Evolutionary conservation across 2,113 vertebrate species (phyloP).

Genomic region (Megaleporinus macrocephalus): DNA sequence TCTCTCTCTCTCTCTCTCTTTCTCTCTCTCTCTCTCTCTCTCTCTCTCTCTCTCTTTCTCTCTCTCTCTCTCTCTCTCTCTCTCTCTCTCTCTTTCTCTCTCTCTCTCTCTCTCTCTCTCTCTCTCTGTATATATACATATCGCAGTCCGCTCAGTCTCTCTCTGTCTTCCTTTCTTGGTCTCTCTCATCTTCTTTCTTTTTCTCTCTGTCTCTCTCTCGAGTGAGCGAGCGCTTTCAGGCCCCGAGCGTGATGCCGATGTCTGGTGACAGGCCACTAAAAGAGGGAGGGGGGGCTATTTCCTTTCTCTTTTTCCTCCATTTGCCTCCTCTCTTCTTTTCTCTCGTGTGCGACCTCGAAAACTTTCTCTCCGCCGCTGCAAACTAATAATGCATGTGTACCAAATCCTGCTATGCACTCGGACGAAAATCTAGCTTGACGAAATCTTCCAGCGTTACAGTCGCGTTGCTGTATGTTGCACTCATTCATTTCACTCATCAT

Average conservation of each 20-base stretch:
- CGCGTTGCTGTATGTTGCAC: not conserved
- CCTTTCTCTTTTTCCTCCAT: too few relatives aligned
- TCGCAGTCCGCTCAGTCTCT: too few relatives aligned
- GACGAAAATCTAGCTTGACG: too few relatives aligned
- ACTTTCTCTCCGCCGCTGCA: not conserved
- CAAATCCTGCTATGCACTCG: not conserved
- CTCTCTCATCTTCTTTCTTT: not conserved
- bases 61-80: not conserved
- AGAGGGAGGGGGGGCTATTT: not conserved
- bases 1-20: not conserved
- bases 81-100: not conserved
- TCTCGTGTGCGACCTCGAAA: not conserved
- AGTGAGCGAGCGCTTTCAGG: not conserved
- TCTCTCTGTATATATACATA: too few relatives aligned
- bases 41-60: not conserved
- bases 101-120: not conserved
- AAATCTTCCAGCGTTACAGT: too few relatives aligned
- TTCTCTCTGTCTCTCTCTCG: not conserved
- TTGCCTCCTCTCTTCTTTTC: not conserved
- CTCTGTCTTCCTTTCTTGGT: too few relatives aligned
- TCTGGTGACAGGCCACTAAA: not conserved
- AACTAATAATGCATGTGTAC: not conserved
- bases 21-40: not conserved
- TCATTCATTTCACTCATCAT: too few relatives aligned
- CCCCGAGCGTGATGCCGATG: not conserved